Conservation (phyloP, 2,113 vertebrate genomes). For the Oncorhynchus mykiss region DNA sequence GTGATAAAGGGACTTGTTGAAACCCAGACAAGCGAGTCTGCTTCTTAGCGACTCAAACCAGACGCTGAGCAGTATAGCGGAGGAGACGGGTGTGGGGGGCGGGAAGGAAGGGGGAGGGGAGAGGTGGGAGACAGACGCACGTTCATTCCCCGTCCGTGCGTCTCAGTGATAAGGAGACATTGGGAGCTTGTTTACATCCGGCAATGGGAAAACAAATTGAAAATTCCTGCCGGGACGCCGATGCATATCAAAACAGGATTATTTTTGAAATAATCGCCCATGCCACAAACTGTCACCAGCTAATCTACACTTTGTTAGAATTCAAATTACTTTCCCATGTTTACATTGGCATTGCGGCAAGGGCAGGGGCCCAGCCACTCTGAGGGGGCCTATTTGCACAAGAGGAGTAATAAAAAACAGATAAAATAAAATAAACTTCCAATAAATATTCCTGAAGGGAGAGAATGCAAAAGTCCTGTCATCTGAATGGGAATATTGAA, state of each 20-base stretch:
- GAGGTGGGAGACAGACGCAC: slow-evolving; percentile 33
- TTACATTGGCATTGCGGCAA: slow-evolving; percentile 78
- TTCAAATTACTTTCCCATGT: slow-evolving; percentile 81
- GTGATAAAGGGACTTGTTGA: slow-evolving; percentile 79
- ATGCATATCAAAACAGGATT: slow-evolving; percentile 86
- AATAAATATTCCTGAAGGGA: slow-evolving; percentile 68
- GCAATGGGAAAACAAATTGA: slow-evolving; percentile 82
- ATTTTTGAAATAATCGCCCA: slow-evolving; percentile 81
- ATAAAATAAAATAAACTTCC: slow-evolving; percentile 70
- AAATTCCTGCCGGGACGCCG: slow-evolving; percentile 80
- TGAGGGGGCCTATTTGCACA: slow-evolving; percentile 70
- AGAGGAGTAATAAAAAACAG: slow-evolving; percentile 69
- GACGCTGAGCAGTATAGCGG: slow-evolving; percentile 43
- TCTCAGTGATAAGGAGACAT: slow-evolving; percentile 78
- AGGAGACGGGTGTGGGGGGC: slow-evolving; percentile 49
- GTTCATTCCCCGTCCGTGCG: slow-evolving; percentile 69
- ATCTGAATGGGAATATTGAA: slow-evolving; percentile 60
- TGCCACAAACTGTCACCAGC: slow-evolving; percentile 76
- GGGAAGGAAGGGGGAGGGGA: slow-evolving; percentile 22
- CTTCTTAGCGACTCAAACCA: slow-evolving; percentile 56
- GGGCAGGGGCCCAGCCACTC: slow-evolving; percentile 65
- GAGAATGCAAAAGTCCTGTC: slow-evolving; percentile 63
- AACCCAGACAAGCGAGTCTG: slow-evolving; percentile 72
- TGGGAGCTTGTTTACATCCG: slow-evolving; percentile 80
- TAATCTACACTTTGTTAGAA: slow-evolving; percentile 84